These are phyloP conservation scores for Sus cebifrons DNA, from an alignment of 2,797 vertebrate species.

Conservation along the genomic window DNA sequence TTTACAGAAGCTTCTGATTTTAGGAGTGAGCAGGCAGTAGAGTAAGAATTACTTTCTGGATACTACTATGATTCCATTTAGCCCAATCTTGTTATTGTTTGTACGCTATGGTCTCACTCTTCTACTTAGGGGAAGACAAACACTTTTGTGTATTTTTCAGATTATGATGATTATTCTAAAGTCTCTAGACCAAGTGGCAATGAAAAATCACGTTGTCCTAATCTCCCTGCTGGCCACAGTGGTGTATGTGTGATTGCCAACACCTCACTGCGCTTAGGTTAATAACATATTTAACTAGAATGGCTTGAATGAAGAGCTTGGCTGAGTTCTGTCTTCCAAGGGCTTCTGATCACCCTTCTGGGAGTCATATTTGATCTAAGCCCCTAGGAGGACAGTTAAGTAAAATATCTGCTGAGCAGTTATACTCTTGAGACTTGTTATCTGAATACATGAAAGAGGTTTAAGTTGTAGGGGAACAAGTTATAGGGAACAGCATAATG, in stretches of 20 bases:
- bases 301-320: not conserved
- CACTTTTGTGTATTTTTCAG: not conserved
- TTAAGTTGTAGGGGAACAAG: not conserved
- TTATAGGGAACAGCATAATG: not conserved
- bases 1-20: slow-evolving; percentile 14
- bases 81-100: not conserved
- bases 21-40: not conserved
- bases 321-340: not conserved
- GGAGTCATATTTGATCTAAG: not conserved
- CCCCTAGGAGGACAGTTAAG: not conserved
- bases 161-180: slow-evolving; percentile 27
- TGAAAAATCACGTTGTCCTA: not conserved
- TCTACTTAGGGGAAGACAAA: slow-evolving; percentile 42
- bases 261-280: not conserved
- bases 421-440: slow-evolving; percentile 34
- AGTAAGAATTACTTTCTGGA: not conserved
- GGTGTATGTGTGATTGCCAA: not conserved
- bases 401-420: not conserved
- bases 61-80: not conserved
- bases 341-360: not conserved
- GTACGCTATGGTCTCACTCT: not conserved
- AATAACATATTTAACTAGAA: slow-evolving; percentile 10
- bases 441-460: not conserved
- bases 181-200: not conserved
- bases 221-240: not conserved